A percentile compares a stretch with the other conserved stretches of the same genome.
Evolutionary conservation across 2,888 invertebrate genomes (phyloP).

Genomic region (Nematopogon swammerdamellus): DNA sequence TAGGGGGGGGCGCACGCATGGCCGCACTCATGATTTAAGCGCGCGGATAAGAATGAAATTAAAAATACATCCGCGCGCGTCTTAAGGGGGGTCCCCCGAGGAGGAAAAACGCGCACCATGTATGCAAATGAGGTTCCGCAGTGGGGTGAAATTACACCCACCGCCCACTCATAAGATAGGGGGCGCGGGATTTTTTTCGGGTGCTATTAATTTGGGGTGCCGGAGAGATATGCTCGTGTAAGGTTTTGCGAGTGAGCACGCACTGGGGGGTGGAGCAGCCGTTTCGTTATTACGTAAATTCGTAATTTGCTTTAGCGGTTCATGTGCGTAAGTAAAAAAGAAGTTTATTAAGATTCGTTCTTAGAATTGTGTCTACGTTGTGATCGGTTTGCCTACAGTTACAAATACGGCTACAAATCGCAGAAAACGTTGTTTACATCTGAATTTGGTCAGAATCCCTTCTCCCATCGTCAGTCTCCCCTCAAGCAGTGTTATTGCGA

Average conservation of each 20-base stretch:
- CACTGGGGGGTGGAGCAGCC: constrained; percentile 7
- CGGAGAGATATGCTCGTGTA: constrained; percentile 35
- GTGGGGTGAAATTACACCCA: constrained; percentile 6
- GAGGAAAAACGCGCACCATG: constrained; percentile 30
- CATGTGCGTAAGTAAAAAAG: too few relatives aligned
- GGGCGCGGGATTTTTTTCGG: constrained; percentile 45
- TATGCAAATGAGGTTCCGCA: constrained; percentile 50
- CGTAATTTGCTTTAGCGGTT: too few relatives aligned
- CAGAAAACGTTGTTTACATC: too few relatives aligned
- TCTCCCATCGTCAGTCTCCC: too few relatives aligned
- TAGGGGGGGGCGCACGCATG: constrained; percentile 39
- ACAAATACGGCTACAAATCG: too few relatives aligned
- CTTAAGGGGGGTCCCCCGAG: constrained; percentile 31
- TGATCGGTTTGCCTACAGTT: too few relatives aligned
- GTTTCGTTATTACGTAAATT: too few relatives aligned
- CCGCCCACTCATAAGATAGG: constrained; percentile 42
- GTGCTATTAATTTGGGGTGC: constrained; percentile 57
- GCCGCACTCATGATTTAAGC: constrained; percentile 58
- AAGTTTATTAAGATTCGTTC: too few relatives aligned
- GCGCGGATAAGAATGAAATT: constrained; percentile 58
- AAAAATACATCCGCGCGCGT: constrained; percentile 51
- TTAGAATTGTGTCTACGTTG: too few relatives aligned
- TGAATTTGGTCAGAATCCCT: too few relatives aligned
- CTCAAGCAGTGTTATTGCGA: too few relatives aligned
- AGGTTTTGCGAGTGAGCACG: constrained; percentile 25